Conservation (phyloP, 1,140 invertebrate genomes). For the Antheraea mylitta region DNA sequence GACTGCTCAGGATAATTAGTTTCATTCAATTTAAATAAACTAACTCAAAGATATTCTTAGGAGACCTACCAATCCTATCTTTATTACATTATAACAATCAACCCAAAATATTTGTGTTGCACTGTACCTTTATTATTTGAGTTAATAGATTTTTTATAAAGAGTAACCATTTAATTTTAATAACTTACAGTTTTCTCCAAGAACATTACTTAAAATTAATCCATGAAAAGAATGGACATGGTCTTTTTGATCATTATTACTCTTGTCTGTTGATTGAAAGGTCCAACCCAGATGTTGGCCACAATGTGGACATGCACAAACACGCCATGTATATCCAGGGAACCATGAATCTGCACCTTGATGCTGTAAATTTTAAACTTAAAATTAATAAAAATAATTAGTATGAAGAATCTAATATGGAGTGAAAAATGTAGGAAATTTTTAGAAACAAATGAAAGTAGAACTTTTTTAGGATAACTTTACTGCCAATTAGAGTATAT, state of each 20-base stretch:
- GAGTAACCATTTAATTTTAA: slow-evolving; percentile 5
- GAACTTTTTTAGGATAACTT: too few relatives aligned
- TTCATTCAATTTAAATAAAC: too few relatives aligned
- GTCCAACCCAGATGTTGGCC: slow-evolving; percentile 75
- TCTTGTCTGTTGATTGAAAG: slow-evolving; percentile 55
- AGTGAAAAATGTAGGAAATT: too few relatives aligned
- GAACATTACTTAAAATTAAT: slow-evolving; percentile 65
- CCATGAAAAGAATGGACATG: slow-evolving; percentile 62
- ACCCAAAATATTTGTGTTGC: too few relatives aligned
- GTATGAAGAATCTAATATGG: too few relatives aligned
- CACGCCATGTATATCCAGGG: slow-evolving; percentile 71
- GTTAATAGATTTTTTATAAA: too few relatives aligned
- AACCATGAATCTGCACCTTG: slow-evolving; percentile 75
- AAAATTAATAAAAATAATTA: neutral
- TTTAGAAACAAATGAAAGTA: neutral
- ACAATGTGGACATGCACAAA: slow-evolving; percentile 73
- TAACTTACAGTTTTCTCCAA: slow-evolving; percentile 75
- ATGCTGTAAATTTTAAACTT: slow-evolving; percentile 39
- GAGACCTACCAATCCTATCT: too few relatives aligned
- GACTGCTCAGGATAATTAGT: too few relatives aligned
- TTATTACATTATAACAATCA: too few relatives aligned
- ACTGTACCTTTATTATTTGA: too few relatives aligned
- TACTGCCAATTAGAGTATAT: too few relatives aligned
- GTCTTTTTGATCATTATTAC: slow-evolving; percentile 26
- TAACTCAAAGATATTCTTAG: too few relatives aligned